A percentile compares a stretch with the other conserved stretches of the same genome.
phyloP scores from a whole-genome alignment of 1,140 invertebrate species.

The Neodiprion fabricii region DNA sequence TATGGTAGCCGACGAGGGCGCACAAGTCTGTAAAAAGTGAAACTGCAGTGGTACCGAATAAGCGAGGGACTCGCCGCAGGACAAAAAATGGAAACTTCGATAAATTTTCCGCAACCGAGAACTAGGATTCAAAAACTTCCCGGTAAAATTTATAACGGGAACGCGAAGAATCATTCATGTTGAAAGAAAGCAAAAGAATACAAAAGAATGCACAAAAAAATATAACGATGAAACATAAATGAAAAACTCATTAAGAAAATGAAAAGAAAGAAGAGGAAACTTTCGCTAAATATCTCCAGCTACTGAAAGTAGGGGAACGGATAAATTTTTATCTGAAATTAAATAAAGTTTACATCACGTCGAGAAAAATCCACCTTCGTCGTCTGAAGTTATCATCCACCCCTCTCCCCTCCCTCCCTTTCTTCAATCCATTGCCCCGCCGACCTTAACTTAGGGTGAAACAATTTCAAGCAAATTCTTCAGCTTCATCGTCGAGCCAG shows the following conservation, averaged over 20 bases:
- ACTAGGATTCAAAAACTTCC: too few species aligned
- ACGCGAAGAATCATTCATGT: too few species aligned
- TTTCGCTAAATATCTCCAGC: not conserved
- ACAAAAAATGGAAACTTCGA: too few species aligned
- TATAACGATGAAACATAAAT: not conserved
- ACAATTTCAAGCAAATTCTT: conserved; percentile 3
- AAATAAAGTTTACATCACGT: conserved; percentile 2
- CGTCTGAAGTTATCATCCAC: too few species aligned
- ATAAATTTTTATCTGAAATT: not conserved
- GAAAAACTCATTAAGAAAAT: too few species aligned
- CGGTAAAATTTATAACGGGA: too few species aligned
- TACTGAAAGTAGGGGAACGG: not conserved
- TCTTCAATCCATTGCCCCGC: not conserved
- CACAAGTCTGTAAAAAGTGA: too few species aligned
- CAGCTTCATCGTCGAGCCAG: not conserved
- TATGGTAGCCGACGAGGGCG: too few species aligned
- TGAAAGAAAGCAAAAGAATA: not conserved
- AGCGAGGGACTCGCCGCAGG: too few species aligned
- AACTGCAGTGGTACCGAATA: too few species aligned
- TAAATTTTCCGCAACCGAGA: too few species aligned
- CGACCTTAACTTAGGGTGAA: not conserved
- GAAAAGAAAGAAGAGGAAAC: not conserved
- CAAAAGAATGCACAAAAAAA: not conserved
- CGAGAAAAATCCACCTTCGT: not conserved
- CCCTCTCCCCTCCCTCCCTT: too few species aligned